Evolutionary conservation across 2,113 vertebrate genomes (phyloP).

Genomic region (Tor tambroides): DNA sequence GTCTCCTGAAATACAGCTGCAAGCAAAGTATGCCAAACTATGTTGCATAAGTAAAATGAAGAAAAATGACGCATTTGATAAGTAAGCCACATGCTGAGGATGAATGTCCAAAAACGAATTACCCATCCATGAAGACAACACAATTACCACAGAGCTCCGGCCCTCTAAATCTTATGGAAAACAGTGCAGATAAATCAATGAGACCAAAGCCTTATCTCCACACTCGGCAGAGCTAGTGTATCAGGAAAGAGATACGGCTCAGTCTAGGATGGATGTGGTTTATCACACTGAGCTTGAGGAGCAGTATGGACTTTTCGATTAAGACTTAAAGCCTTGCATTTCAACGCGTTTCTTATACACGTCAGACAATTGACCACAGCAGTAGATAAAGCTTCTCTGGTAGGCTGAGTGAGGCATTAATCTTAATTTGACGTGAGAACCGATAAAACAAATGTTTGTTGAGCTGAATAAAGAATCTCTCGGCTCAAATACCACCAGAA

Average conservation of each 20-base stretch:
- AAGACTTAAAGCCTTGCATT: slow-evolving; percentile 33
- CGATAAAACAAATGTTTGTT: slow-evolving; percentile 60
- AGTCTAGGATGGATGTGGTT: background rate
- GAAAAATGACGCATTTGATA: background rate
- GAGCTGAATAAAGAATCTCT: slow-evolving; percentile 8
- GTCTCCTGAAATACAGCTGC: background rate
- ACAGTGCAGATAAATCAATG: slow-evolving; percentile 23
- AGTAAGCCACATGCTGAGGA: background rate
- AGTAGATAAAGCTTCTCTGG: background rate
- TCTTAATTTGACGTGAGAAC: slow-evolving; percentile 66
- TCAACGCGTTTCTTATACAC: background rate
- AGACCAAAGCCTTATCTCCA: slow-evolving; percentile 15
- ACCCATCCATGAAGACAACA: background rate
- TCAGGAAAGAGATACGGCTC: background rate
- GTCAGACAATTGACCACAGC: slow-evolving; percentile 25
- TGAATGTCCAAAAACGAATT: background rate
- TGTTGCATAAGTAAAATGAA: background rate
- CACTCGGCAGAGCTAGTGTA: background rate
- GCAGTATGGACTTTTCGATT: slow-evolving; percentile 6
- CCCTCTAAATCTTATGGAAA: slow-evolving; percentile 22
- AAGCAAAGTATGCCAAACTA: background rate
- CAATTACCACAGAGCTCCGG: background rate
- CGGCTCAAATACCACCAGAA: background rate
- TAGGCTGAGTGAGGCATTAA: slow-evolving; percentile 61
- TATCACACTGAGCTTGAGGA: slow-evolving; percentile 6